Conservation (phyloP, 2,797 vertebrate genomes). For the Galago senegalensis region DNA sequence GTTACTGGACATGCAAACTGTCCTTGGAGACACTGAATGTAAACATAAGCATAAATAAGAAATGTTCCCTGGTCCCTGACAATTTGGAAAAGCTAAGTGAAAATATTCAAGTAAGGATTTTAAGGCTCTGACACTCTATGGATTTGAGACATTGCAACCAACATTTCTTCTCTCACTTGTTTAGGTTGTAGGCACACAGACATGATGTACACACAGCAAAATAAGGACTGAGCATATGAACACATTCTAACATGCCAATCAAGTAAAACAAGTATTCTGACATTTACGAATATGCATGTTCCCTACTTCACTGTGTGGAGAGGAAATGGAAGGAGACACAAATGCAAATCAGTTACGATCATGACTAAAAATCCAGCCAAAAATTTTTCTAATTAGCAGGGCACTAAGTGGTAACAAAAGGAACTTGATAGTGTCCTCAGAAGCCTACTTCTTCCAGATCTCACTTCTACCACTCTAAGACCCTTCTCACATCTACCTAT, state of each 20-base stretch:
- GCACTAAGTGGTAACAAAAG: not conserved
- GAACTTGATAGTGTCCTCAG: not conserved
- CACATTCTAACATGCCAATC: not conserved
- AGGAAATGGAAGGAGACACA: not conserved
- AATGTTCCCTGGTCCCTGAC: not conserved
- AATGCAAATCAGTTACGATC: not conserved
- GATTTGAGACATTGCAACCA: not conserved
- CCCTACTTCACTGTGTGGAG: not conserved
- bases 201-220: not conserved
- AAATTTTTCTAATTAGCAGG: not conserved
- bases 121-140: not conserved
- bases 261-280: not conserved
- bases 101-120: not conserved
- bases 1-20: not conserved
- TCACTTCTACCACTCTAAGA: not conserved
- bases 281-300: not conserved
- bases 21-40: accelerated
- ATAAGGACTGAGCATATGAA: not conserved
- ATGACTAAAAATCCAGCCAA: not conserved
- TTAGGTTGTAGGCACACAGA: not conserved
- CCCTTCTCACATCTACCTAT: not conserved
- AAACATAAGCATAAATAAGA: too few relatives aligned
- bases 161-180: not conserved
- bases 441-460: not conserved
- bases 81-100: not conserved